phyloP scores from a whole-genome alignment of 2,888 invertebrate species.

The Tiliacea aurago region DNA sequence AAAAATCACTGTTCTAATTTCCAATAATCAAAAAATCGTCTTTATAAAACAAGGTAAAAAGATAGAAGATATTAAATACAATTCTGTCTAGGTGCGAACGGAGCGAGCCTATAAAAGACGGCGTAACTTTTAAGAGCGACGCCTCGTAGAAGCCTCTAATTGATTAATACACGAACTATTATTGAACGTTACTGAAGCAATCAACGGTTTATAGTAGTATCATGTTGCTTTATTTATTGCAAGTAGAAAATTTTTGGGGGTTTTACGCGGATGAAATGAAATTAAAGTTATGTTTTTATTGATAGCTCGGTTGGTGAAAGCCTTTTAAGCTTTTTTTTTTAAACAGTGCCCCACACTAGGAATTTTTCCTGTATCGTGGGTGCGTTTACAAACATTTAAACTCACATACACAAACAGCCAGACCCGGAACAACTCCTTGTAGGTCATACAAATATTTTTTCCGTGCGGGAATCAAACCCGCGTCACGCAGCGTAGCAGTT shows the following conservation, averaged over 20 bases:
- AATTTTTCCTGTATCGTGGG: no score
- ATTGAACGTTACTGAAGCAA: slow-evolving; percentile 53
- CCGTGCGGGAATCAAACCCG: no score
- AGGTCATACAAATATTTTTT: no score
- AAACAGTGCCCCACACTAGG: no score
- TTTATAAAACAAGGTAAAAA: background rate
- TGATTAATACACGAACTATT: slow-evolving; percentile 62
- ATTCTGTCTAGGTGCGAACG: slow-evolving; percentile 14
- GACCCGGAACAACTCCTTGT: no score
- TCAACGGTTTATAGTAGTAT: slow-evolving; percentile 54
- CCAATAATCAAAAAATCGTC: background rate
- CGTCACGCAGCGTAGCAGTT: no score
- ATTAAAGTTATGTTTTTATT: background rate
- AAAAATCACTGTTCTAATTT: no score
- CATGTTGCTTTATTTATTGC: slow-evolving; percentile 43
- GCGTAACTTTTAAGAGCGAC: slow-evolving; percentile 55
- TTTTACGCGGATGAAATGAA: slow-evolving; percentile 9
- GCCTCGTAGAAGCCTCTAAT: slow-evolving; percentile 50
- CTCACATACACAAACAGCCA: no score
- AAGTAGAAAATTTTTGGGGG: background rate
- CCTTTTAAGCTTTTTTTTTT: background rate
- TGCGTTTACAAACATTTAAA: no score
- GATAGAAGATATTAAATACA: slow-evolving; percentile 18
- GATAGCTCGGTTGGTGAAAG: background rate
- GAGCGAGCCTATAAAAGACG: slow-evolving; percentile 45